These are phyloP conservation scores for Acleris holmiana DNA, from an alignment of 2,888 invertebrate species.

Conservation along the genomic window DNA sequence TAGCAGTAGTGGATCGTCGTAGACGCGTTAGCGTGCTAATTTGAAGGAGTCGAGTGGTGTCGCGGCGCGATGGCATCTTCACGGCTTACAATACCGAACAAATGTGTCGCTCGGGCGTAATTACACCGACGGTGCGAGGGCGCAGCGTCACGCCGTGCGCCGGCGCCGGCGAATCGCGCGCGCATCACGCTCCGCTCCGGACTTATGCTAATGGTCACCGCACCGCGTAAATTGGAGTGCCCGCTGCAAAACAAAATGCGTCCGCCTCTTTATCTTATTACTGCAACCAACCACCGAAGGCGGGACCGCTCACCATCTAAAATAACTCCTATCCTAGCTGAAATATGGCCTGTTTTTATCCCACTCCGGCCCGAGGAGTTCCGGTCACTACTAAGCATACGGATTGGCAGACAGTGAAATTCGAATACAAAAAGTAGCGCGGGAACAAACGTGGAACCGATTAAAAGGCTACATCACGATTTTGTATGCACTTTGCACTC, in stretches of 20 bases:
- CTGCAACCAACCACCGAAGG: constrained; percentile 59
- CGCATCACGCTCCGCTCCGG: constrained; percentile 75
- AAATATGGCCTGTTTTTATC: constrained; percentile 61
- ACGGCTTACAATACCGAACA: constrained; percentile 82
- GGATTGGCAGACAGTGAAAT: constrained; percentile 78
- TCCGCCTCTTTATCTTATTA: constrained; percentile 82
- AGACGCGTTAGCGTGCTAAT: constrained; percentile 69
- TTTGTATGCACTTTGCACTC: constrained; percentile 84
- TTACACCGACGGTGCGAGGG: constrained; percentile 60
- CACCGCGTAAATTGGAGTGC: constrained; percentile 81
- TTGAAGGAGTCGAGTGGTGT: constrained; percentile 72
- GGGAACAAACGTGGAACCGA: constrained; percentile 82
- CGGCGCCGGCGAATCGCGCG: constrained; percentile 70
- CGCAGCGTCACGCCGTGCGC: constrained; percentile 49
- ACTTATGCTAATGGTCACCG: constrained; percentile 82
- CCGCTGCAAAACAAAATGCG: constrained; percentile 78
- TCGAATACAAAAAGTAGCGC: constrained; percentile 81
- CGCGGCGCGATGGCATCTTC: constrained; percentile 79
- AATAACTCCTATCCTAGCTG: constrained; percentile 58
- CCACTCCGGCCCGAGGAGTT: constrained; percentile 47
- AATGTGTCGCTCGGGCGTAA: constrained; percentile 80
- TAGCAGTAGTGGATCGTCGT: constrained; percentile 41
- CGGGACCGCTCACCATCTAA: constrained; percentile 48
- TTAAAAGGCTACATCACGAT: constrained; percentile 84
- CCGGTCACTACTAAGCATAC: constrained; percentile 62